Conservation (phyloP, 2,113 vertebrate species). For the Prietella phreatophila region DNA sequence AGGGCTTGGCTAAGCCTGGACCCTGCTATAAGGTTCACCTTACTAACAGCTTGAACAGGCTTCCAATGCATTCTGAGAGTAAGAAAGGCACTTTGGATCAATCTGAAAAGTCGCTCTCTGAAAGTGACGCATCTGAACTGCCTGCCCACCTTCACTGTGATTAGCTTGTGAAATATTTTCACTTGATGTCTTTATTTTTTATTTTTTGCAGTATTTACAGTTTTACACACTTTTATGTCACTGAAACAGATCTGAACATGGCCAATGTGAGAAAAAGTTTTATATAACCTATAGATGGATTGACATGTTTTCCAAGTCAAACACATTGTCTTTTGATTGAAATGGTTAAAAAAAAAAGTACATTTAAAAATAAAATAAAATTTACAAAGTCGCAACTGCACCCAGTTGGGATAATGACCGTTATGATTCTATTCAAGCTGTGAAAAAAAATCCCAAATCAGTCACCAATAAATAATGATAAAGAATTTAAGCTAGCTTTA, state of each 20-base stretch:
- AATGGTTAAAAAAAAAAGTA: not conserved
- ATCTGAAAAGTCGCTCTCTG: not conserved
- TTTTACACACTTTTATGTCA: too few relatives aligned
- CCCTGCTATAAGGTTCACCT: not conserved
- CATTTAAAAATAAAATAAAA: not conserved
- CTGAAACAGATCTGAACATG: not conserved
- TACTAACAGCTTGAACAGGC: not conserved
- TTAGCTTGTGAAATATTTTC: not conserved
- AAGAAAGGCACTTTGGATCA: not conserved
- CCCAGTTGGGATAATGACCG: not conserved
- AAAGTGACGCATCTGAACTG: not conserved
- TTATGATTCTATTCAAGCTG: not conserved
- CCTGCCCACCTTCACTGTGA: not conserved
- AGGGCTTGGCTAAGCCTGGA: not conserved
- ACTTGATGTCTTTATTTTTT: not conserved
- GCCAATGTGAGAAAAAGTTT: not conserved
- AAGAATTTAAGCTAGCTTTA: not conserved
- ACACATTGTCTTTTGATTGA: too few relatives aligned
- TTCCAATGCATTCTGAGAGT: not conserved
- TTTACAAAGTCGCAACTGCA: not conserved
- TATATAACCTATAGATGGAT: too few relatives aligned
- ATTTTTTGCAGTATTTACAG: too few relatives aligned
- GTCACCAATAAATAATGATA: not conserved
- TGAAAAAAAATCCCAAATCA: too few relatives aligned
- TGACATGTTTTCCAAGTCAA: not conserved